Evolutionary conservation across 2,797 vertebrate species (phyloP), one percentile per base, ranked within the genome.

Genomic region (Cossypha polioptera): DNA sequence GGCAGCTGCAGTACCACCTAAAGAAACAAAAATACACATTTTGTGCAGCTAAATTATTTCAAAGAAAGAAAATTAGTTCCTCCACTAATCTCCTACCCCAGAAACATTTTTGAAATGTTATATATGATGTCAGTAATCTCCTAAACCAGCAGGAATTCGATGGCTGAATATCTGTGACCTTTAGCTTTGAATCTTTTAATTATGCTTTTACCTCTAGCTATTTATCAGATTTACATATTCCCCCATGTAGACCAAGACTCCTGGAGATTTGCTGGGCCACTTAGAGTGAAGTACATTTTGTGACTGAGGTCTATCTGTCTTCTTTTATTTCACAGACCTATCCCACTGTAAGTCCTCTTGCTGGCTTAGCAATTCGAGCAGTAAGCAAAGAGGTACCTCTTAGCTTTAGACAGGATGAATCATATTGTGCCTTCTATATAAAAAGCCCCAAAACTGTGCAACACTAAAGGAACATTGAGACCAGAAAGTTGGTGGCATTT

Each of bases 191-290:
- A 84, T 94, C 45, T 94, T 90, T 86, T 77, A 95, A 81, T 94
- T 96, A 90, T 59, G 21, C 35, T 94, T 94, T 94, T 95, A 92
- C 59, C 19, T 95, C 58, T 53, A 84, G 71, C 47, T 94, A 21
- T 94, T 95, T 95, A 95, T 96, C 76, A 79, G 29, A 85, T 90
- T 80, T 92, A 76, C 85, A 85, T 58, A 94, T 89, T 84, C n/a
- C 7, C 7, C 82, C 42, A 40, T 82, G 63, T 6, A 95, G 68
- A 95, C 66, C 95, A 87, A 92, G 74, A 57, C 17, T 88, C 79
- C 54, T 69, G 59, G 7, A 93, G 58, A 24, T 67, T 47, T 81
- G 58, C 22, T 33, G 35, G 38, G 43, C 50, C n/a, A 43, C 59
- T 91, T 80, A 79, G 29, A 86, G 58, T 78, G 76, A 94, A 95